phyloP scores from a whole-genome alignment of 2,888 invertebrate species.

The Pheosia tremula region DNA sequence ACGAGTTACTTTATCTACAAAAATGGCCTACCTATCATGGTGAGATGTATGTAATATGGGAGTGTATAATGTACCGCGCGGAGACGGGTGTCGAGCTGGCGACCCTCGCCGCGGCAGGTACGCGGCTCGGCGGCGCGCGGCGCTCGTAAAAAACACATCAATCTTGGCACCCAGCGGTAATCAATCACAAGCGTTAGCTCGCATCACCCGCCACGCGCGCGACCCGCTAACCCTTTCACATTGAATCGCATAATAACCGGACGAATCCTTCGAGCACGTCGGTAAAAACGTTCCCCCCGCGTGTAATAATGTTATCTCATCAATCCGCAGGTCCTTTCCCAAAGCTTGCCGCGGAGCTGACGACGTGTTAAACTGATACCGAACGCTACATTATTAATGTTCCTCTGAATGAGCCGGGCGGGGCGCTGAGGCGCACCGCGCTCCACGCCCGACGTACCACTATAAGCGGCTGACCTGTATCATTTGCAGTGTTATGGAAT shows the following conservation, averaged over 20 bases:
- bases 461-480: too few relatives aligned
- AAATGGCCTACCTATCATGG: too few relatives aligned
- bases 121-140: not conserved
- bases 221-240: conserved; percentile 12
- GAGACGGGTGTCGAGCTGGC: too few relatives aligned
- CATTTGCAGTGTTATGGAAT: too few relatives aligned
- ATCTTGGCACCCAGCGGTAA: conserved; percentile 43
- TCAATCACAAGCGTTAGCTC: conserved; percentile 33
- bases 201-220: conserved; percentile 27
- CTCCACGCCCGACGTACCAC: too few relatives aligned
- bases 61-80: too few relatives aligned
- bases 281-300: not conserved
- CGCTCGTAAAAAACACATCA: conserved; percentile 57
- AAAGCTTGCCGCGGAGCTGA: not conserved
- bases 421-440: too few relatives aligned
- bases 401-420: not conserved
- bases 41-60: too few relatives aligned
- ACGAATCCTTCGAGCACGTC: not conserved
- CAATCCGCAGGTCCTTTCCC: not conserved
- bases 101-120: too few relatives aligned
- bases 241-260: not conserved
- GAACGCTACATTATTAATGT: not conserved
- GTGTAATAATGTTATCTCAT: not conserved
- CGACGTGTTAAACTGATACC: not conserved
- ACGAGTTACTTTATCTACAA: too few relatives aligned